These are phyloP conservation scores for Ichneumoninae sp. DNA, from an alignment of 2,888 invertebrate species.

Conservation along the genomic window DNA sequence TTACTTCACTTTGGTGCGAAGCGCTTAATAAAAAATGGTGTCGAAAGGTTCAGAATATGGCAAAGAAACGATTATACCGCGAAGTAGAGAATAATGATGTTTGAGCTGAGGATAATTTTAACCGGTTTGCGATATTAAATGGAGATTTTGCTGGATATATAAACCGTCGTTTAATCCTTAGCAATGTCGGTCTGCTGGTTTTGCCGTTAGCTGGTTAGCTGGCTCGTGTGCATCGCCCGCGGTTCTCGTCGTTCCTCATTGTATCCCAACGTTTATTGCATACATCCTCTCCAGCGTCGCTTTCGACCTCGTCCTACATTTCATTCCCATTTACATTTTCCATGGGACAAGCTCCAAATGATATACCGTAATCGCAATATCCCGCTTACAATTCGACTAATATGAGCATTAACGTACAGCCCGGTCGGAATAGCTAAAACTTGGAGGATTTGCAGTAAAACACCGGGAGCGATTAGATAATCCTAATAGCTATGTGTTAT, in stretches of 20 bases:
- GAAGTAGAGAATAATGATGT: background rate
- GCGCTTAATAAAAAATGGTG: background rate
- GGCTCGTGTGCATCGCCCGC: conserved; percentile 39
- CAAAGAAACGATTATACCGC: background rate
- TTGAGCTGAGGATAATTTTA: background rate
- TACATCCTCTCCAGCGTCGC: conserved; percentile 15
- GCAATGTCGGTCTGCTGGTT: conserved; percentile 34
- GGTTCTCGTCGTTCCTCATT: conserved; percentile 40
- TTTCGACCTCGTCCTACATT: conserved; percentile 13
- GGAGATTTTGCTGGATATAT: conserved; percentile 24
- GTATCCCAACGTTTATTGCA: conserved; percentile 41
- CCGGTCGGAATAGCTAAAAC: background rate
- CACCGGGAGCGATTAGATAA: background rate
- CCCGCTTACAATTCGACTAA: conserved; percentile 5
- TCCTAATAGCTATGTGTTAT: background rate
- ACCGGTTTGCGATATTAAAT: conserved; percentile 22
- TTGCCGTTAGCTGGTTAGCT: background rate
- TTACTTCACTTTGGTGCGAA: too few species aligned
- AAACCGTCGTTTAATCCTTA: conserved; percentile 39
- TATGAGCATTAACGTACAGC: conserved; percentile 14
- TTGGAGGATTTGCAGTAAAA: background rate
- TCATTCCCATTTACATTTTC: conserved; percentile 42
- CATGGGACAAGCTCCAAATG: conserved; percentile 32
- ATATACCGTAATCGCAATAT: conserved; percentile 32
- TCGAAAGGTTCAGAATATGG: background rate